Evolutionary conservation across 2,113 vertebrate species (phyloP).

Genomic region (Cyphotilapia sp.): DNA sequence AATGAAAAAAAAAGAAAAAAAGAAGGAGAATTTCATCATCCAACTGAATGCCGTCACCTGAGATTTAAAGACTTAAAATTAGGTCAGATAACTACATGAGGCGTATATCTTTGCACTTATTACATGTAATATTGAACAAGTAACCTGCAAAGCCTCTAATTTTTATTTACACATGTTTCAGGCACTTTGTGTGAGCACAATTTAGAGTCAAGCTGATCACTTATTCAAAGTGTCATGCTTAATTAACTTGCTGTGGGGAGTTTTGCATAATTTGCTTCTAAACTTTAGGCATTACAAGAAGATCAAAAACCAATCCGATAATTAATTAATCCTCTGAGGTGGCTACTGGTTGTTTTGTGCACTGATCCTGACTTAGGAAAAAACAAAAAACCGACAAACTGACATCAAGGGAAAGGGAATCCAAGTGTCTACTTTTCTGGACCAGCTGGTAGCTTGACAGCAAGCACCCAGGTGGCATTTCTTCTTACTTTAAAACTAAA

Average conservation of each 20-base stretch:
- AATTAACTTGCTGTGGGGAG: constrained; percentile 35
- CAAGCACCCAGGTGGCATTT: background rate
- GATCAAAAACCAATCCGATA: constrained; percentile 36
- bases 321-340: constrained; percentile 37
- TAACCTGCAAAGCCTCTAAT: background rate
- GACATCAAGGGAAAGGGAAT: background rate
- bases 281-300: constrained; percentile 30
- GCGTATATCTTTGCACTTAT: background rate
- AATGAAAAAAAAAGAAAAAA: accelerated
- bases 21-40: background rate
- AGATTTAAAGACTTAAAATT: background rate
- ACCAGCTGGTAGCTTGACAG: background rate
- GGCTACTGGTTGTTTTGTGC: background rate
- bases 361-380: background rate
- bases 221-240: constrained; percentile 31
- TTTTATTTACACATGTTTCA: constrained; percentile 29
- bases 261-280: constrained; percentile 27
- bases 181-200: background rate
- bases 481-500: background rate
- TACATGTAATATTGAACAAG: background rate
- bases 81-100: background rate
- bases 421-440: background rate
- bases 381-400: background rate
- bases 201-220: constrained; percentile 19
- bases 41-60: background rate